phyloP scores from a whole-genome alignment of 2,797 vertebrate species.

The Propithecus perrieri region DNA sequence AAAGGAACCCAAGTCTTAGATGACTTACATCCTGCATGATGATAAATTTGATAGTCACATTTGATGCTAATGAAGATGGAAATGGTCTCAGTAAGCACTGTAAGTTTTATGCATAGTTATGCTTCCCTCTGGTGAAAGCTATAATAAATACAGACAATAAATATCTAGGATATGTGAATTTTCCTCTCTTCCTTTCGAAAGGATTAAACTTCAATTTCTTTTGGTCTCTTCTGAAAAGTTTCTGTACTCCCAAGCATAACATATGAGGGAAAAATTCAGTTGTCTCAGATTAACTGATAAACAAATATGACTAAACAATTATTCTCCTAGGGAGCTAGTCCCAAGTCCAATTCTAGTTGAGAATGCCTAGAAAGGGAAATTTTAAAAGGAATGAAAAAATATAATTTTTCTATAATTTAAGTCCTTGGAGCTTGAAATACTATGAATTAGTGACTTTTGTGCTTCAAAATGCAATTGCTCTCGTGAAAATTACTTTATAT shows the following conservation, averaged over 20 bases:
- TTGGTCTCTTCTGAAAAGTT: slow-evolving; percentile 19
- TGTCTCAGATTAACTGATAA: slow-evolving; percentile 5
- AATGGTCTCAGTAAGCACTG: neutral
- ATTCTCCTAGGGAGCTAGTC: neutral
- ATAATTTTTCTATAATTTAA: slow-evolving; percentile 40
- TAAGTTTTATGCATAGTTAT: neutral
- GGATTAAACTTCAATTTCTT: neutral
- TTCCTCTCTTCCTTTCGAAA: slow-evolving; percentile 2
- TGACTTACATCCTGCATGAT: neutral
- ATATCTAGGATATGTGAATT: neutral
- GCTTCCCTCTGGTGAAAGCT: slow-evolving; percentile 37
- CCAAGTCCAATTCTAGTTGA: neutral
- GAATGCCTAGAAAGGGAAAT: neutral
- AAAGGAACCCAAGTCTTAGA: neutral
- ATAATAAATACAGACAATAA: neutral
- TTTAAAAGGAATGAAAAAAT: slow-evolving; percentile 14
- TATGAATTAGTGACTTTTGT: neutral
- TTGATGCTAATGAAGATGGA: neutral
- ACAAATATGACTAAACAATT: neutral
- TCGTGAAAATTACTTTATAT: neutral
- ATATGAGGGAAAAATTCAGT: neutral
- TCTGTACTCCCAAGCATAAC: neutral
- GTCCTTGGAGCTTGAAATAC: neutral
- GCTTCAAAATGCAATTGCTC: neutral
- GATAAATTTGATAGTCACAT: neutral